Conservation (phyloP, 2,113 vertebrate genomes). For the Eira barbara region DNA sequence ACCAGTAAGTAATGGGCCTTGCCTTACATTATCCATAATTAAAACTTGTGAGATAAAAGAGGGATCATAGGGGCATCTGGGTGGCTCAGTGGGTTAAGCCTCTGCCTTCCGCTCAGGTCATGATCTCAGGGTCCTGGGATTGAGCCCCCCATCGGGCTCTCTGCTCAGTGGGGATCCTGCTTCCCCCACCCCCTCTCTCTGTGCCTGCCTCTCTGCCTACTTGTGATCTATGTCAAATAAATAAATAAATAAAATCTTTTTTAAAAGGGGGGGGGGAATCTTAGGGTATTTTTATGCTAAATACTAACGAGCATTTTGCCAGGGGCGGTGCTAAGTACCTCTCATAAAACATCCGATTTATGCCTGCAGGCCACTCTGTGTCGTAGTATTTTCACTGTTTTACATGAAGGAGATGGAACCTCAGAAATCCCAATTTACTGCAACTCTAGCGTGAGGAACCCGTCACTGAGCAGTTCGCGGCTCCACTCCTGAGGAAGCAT, state of each 20-base stretch:
- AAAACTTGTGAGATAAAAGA: neutral
- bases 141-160: too few species aligned
- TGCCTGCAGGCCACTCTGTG: neutral
- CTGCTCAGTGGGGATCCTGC: too few species aligned
- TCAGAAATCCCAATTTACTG: neutral
- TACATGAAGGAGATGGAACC: neutral
- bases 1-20: neutral
- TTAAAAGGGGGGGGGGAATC: neutral
- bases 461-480: neutral
- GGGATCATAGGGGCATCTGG: too few species aligned
- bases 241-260: too few species aligned
- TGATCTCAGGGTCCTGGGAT: too few species aligned
- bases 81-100: too few species aligned
- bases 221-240: too few species aligned
- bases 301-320: neutral
- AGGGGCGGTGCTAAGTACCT: neutral
- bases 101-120: too few species aligned
- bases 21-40: neutral
- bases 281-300: neutral
- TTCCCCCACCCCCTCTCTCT: rapidly evolving
- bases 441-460: neutral
- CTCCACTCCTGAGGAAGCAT: neutral
- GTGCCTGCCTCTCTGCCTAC: too few species aligned
- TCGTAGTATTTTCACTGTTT: neutral
- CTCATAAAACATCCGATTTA: neutral